Evolutionary conservation across 1,140 invertebrate genomes (phyloP), one percentile per base, ranked within the genome.

Genomic region (Platyura marginata): DNA sequence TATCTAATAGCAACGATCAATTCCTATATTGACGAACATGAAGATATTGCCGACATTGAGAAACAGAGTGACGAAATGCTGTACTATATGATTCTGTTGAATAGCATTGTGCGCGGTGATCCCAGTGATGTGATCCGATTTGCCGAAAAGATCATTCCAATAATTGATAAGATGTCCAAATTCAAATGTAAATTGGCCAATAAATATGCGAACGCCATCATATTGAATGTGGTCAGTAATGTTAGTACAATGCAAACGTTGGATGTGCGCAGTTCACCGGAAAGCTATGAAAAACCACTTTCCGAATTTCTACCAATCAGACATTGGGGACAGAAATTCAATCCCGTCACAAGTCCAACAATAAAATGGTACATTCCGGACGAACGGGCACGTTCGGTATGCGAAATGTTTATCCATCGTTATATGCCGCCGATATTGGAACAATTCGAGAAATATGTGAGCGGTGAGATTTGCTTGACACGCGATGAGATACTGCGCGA

Each of bases 311-410:
- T 89, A 9, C 75, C 85, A 3, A 72, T 90, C 15, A 77, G 77
- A 9, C 76, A 90, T 46, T 95, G 90, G 91, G 89, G 83, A 0
- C 67, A 18, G 1, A 37, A 42, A 38, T n/a, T n/a, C n/a, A n/a
- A n/a, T n/a, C n/a, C n/a, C n/a, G n/a, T n/a, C n/a, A 41, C 32
- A 20, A 21, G 75, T 3, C 58, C 84, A 10, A 66, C 75, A 6
- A 64, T 89, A 2, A 62, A 79, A 33, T 93, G 83, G 83, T 82
- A 87, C 54, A 60, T 77, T 15, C 86, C 89, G 0, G 68, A 62
- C 18, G 57, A 70, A 18, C 70, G 76, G 42, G 87, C 91, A 59
- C 66, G 81, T 1, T 53, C 59, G 8, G 72, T 69, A 47, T 71
- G 77, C 4, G 69, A 79, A 48, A 59, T 67, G 48, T 47, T 92